These are phyloP conservation scores for Lynx canadensis DNA, from an alignment of 2,113 vertebrate genomes.

Conservation along the genomic window DNA sequence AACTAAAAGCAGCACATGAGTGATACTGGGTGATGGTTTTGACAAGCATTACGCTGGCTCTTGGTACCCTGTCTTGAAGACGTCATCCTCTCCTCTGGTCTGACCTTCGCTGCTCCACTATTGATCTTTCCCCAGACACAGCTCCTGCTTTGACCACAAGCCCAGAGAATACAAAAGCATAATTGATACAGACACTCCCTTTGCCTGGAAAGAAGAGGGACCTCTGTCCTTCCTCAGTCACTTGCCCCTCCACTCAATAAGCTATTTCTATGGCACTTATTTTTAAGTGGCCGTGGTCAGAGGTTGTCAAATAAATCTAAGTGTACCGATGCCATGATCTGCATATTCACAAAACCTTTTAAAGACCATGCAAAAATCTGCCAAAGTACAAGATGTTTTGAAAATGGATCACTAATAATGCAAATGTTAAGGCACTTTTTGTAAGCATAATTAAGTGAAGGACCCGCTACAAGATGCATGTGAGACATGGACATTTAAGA, in stretches of 20 bases:
- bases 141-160: not conserved
- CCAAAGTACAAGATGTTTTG: not conserved
- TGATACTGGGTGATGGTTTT: not conserved
- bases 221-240: not conserved
- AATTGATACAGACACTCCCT: too few species aligned
- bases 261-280: not conserved
- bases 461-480: not conserved
- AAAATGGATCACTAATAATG: slow-evolving; percentile 37
- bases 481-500: not conserved
- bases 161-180: not conserved
- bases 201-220: not conserved
- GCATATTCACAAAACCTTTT: not conserved
- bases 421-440: not conserved
- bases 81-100: not conserved
- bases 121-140: not conserved
- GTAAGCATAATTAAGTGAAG: slow-evolving; percentile 20
- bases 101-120: not conserved
- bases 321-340: not conserved
- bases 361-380: not conserved
- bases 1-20: not conserved
- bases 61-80: not conserved
- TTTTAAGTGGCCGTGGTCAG: not conserved
- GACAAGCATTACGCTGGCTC: not conserved
- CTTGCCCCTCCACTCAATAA: not conserved
- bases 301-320: not conserved